These are phyloP conservation scores for Acromyrmex echinatior DNA, from an alignment of 1,140 invertebrate genomes.

Conservation along the genomic window DNA sequence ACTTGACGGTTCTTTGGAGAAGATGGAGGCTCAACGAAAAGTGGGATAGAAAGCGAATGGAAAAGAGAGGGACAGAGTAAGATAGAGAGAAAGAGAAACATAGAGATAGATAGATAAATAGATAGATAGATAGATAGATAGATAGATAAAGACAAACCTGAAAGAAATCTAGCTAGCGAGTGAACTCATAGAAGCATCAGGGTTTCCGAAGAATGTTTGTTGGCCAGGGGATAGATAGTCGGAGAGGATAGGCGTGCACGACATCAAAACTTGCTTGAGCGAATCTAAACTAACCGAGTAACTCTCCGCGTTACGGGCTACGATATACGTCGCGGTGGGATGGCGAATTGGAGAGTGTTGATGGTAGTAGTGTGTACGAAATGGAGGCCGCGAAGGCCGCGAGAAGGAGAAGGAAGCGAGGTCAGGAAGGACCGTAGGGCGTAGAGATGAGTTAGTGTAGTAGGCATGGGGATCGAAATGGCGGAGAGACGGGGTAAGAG, in stretches of 20 bases:
- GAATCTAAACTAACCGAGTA: slow-evolving; percentile 85
- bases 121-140: neutral
- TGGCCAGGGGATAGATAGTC: slow-evolving; percentile 46
- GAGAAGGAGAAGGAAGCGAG: slow-evolving; percentile 24
- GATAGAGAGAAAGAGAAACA: neutral
- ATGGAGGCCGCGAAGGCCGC: slow-evolving; percentile 60
- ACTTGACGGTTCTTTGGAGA: slow-evolving; percentile 69
- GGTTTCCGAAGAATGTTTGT: slow-evolving; percentile 63
- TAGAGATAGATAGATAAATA: neutral
- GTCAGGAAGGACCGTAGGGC: slow-evolving; percentile 14
- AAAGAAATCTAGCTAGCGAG: neutral
- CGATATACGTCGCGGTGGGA: slow-evolving; percentile 71
- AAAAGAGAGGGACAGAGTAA: slow-evolving; percentile 12
- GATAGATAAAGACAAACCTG: slow-evolving; percentile 4
- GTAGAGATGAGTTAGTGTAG: slow-evolving; percentile 15
- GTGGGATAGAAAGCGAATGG: slow-evolving; percentile 29
- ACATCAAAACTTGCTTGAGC: slow-evolving; percentile 84
- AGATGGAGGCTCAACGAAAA: slow-evolving; percentile 53
- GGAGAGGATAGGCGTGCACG: slow-evolving; percentile 75
- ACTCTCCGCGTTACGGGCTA: slow-evolving; percentile 79
- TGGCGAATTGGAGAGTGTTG: slow-evolving; percentile 75
- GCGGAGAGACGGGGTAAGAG: slow-evolving; percentile 22
- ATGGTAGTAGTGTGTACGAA: slow-evolving; percentile 72
- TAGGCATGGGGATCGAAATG: slow-evolving; percentile 19
- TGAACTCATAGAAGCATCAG: slow-evolving; percentile 46